Evolutionary conservation across 1,140 invertebrate species (phyloP), one percentile per base, ranked within the genome.

Genomic region (Trachelipus rathkii): DNA sequence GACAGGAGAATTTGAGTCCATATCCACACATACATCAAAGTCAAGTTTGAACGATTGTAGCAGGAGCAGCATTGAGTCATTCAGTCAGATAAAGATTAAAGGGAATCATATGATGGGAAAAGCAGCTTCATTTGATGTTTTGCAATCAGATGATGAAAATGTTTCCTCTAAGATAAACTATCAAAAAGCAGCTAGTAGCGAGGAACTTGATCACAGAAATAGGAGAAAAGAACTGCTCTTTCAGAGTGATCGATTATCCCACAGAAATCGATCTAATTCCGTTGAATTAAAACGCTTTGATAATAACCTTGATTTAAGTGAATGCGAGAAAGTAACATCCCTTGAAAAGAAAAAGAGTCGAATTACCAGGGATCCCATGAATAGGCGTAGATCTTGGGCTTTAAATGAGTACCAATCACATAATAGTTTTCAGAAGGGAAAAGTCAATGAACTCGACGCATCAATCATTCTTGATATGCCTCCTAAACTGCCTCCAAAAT

Each of bases 261-360:
- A 60, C 19, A 60, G 50, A 8, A 60, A 60, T 60, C 11, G 50
- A 60, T 60, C 50, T 4, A 60, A 60, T 60, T 60, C 50, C 3
- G 50, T 60, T 15, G 50, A 60, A 13, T 19, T 60, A 19, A 60
- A 60, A 8, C 50, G 50, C 8, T 60, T 60, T 8, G 50, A 60
- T 60, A 60, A 60, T 19, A 60, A 60, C 19, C 50, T 60, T 60
- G 50, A 60, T 60, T 60, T 60, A 19, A 60, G 50, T 60, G 50
- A 60, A 19, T 60, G 50, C 8, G 50, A 60, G 8, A 60, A 60
- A 60, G 11, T 60, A 8, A 60, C 50, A 15, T 60, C 50, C 11
- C 19, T 60, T 13, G 50, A 60, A 19, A 60, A 60, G 19, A 13
- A 19, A 15, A 60, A 60, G 8, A 4, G 50, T 60, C 11, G 50